Evolutionary conservation across 1,140 invertebrate genomes (phyloP).

Genomic region (Chironomus tepperi): DNA sequence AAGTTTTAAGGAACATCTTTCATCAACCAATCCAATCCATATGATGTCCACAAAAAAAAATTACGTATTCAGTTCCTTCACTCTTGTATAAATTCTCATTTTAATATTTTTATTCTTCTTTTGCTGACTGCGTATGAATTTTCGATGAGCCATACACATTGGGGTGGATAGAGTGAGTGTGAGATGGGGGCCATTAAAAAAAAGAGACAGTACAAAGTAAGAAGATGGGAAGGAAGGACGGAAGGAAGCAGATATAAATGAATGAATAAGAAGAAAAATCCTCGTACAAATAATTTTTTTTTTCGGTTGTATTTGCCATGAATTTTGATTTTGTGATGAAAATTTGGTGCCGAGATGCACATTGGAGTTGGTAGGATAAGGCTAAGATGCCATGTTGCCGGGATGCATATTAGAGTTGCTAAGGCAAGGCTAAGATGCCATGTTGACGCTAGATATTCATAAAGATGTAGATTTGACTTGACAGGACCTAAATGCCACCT

Average conservation of each 20-base stretch:
- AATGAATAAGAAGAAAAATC: background rate
- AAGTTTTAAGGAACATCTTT: too few relatives aligned
- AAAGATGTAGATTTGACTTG: too few relatives aligned
- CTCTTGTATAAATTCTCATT: slow-evolving; percentile 15
- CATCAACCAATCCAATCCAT: too few relatives aligned
- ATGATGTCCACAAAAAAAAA: background rate
- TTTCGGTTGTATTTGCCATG: background rate
- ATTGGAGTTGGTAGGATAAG: too few relatives aligned
- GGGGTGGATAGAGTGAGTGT: background rate
- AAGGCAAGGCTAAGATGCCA: too few relatives aligned
- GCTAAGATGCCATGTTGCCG: too few relatives aligned
- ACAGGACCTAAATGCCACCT: too few relatives aligned
- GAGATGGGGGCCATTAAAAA: background rate
- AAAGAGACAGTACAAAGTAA: background rate
- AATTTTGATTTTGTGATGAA: background rate
- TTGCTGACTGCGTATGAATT: slow-evolving; percentile 7
- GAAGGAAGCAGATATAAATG: background rate
- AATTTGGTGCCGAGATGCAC: too few relatives aligned
- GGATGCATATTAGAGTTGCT: too few relatives aligned
- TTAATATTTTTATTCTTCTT: background rate
- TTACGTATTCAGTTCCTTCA: slow-evolving; percentile 5
- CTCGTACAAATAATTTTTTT: background rate
- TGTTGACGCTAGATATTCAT: too few relatives aligned
- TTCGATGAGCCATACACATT: background rate
- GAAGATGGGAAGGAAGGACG: background rate